Conservation (phyloP, 2,113 vertebrate species). For the Lophotis ruficrista region DNA sequence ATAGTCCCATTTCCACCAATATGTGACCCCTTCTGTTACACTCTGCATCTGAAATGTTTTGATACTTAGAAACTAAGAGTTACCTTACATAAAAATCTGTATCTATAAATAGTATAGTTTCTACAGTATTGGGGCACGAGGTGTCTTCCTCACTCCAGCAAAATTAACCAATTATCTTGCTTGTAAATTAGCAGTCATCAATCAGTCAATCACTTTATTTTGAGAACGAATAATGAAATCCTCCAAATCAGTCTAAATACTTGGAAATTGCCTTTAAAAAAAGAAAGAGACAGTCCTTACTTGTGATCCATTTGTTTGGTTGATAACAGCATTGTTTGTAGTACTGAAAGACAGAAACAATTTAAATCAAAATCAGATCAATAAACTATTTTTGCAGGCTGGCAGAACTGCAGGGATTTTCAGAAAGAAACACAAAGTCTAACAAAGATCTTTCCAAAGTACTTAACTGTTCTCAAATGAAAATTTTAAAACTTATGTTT, state of each 20-base stretch:
- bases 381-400: neutral
- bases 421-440: neutral
- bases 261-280: neutral
- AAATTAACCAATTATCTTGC: neutral
- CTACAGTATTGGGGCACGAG: neutral
- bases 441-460: neutral
- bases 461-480: neutral
- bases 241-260: neutral
- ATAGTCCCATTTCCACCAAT: neutral
- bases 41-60: neutral
- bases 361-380: constrained; percentile 1
- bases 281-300: constrained; percentile 61
- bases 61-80: neutral
- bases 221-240: neutral
- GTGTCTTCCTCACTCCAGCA: neutral
- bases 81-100: neutral
- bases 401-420: neutral
- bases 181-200: neutral
- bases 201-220: neutral
- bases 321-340: constrained; percentile 72
- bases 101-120: neutral
- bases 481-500: neutral
- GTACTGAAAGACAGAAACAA: constrained; percentile 72
- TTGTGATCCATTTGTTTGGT: constrained; percentile 79
- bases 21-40: neutral